Evolutionary conservation across 2,113 vertebrate species (phyloP).

Genomic region (Anhinga rufa): DNA sequence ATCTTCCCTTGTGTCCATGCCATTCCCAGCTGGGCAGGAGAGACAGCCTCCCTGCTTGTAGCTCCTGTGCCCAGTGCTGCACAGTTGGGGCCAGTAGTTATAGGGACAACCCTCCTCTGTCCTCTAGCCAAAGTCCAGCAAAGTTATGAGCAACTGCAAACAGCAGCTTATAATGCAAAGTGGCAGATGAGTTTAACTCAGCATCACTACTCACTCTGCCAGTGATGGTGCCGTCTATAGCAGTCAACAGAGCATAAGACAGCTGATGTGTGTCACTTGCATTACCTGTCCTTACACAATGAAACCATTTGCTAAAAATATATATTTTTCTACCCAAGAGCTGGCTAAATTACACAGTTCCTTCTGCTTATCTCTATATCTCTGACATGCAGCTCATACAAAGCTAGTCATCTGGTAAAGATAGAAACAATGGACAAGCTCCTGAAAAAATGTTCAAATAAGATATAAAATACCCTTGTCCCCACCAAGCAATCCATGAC

Average conservation of each 20-base stretch:
- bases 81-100: not conserved
- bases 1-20: not conserved
- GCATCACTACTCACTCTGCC: not conserved
- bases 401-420: not conserved
- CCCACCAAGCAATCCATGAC: not conserved
- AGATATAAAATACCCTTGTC: not conserved
- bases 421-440: conserved; percentile 15
- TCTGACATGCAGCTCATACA: not conserved
- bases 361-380: conserved; percentile 16
- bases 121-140: not conserved
- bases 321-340: not conserved
- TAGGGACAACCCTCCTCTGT: not conserved
- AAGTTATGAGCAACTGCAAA: not conserved
- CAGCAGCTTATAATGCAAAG: not conserved
- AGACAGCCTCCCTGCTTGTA: not conserved
- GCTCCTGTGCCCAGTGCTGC: not conserved
- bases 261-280: not conserved
- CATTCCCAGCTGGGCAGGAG: not conserved
- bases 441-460: conserved; percentile 15
- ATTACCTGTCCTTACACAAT: not conserved
- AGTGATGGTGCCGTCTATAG: not conserved
- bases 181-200: not conserved
- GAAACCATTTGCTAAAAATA: not conserved
- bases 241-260: not conserved
- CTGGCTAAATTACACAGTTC: conserved; percentile 2